These are phyloP conservation scores for Isurus oxyrinchus DNA, from an alignment of 2,113 vertebrate genomes.

Conservation along the genomic window DNA sequence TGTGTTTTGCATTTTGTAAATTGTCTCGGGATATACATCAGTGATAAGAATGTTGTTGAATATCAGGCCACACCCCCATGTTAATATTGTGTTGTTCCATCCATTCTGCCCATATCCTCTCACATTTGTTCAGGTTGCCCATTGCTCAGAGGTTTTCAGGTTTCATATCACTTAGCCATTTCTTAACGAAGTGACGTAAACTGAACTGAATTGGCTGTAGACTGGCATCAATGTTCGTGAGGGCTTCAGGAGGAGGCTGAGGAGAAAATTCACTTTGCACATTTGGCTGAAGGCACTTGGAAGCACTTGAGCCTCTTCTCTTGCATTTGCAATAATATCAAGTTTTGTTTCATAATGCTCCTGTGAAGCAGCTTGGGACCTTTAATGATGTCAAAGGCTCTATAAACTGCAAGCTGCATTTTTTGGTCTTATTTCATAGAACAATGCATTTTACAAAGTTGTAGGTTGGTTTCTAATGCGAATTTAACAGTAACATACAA, in stretches of 20 bases:
- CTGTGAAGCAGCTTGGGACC: neutral
- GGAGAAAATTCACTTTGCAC: neutral
- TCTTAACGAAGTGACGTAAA: neutral
- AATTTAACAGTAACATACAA: constrained; percentile 2
- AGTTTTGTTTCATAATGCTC: neutral
- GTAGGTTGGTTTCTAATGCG: neutral
- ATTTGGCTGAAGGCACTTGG: neutral
- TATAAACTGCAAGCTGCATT: neutral
- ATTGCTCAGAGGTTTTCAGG: neutral
- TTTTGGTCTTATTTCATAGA: neutral
- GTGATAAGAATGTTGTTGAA: neutral
- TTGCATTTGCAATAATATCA: neutral
- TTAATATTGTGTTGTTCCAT: neutral
- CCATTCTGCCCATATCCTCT: neutral
- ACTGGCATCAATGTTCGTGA: neutral
- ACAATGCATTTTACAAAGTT: neutral
- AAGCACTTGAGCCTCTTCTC: neutral
- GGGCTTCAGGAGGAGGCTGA: neutral
- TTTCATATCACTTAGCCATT: neutral
- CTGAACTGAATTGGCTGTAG: neutral
- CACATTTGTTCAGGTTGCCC: neutral
- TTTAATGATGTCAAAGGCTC: neutral
- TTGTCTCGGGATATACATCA: neutral
- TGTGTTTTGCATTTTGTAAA: neutral
- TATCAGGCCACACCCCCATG: neutral